Evolutionary conservation across 2,888 invertebrate genomes (phyloP).

Genomic region (Drosophila peninsularis): DNA sequence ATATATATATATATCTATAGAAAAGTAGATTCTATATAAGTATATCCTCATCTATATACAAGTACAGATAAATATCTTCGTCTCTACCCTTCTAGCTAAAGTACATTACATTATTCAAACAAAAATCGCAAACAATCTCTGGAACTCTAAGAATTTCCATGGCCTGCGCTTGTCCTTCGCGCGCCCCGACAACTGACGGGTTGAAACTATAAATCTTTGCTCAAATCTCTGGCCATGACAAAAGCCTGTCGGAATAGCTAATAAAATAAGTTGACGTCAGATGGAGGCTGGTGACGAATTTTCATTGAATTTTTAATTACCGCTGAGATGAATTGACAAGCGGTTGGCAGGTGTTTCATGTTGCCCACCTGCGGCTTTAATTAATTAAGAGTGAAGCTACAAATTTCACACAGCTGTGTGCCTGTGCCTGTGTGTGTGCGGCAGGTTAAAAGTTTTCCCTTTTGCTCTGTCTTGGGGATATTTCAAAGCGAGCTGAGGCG

Average conservation of each 20-base stretch:
- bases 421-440: conserved; percentile 6
- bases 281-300: conserved; percentile 27
- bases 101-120: too few relatives aligned
- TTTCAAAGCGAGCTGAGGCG: conserved; percentile 24
- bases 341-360: conserved; percentile 57
- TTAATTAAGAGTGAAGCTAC: conserved; percentile 62
- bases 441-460: conserved; percentile 19
- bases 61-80: not conserved
- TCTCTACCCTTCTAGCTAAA: too few relatives aligned
- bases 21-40: too few relatives aligned
- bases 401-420: not conserved
- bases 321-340: conserved; percentile 65
- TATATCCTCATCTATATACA: too few relatives aligned
- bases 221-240: conserved; percentile 14
- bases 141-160: not conserved
- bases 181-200: conserved; percentile 17
- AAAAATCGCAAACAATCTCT: not conserved
- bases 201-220: conserved; percentile 40
- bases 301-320: conserved; percentile 66
- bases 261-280: conserved; percentile 34
- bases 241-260: conserved; percentile 20
- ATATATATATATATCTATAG: too few relatives aligned
- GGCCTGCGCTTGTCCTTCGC: not conserved
- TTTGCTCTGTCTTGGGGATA: conserved; percentile 11
- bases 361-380: conserved; percentile 58